Base-by-base conservation (phyloP, 2,888 invertebrate species). In the Colletes collaris region DNA sequence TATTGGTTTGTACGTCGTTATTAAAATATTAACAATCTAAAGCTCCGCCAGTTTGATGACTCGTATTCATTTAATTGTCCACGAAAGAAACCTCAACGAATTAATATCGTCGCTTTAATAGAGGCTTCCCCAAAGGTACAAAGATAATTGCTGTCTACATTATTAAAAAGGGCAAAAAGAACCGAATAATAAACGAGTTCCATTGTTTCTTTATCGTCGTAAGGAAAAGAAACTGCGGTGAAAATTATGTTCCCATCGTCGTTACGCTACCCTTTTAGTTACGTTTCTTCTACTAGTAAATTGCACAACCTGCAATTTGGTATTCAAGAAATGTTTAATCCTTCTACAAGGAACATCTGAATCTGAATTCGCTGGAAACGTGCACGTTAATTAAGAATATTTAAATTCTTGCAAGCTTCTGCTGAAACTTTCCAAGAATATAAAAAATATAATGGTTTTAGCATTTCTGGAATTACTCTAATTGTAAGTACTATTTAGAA, bases 121-220 rank as follows among this genome's bases (percentile, higher is more conserved):
- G 56, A 11, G 40, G 56, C 70, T 66, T 63, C 66, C 46, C 8
- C 40, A 13, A 6, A 8, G 62, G 44, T 27, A 66, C 56, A 6
- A 19, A n/a, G 71, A 55, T 66, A 70, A 77, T 78, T 66, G 56
- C 56, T 55, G 11, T 19, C 46, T 78, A 44, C 65, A 62, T 79
- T 79, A 79, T 70, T 66, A 66, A 62, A 68, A 62, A 49, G 46
- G 19, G 13, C 10, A 63, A 50, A 49, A 27, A n/a, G 27, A 55
- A 16, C 65, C 66, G 56, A 70, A 70, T 78, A 77, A 78, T 71
- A 71, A 53, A 66, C 62, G 71, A 66, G 53, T 62, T 27, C 56
- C 66, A 67, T 79, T 78, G 66, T 78, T 62, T 13, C 78, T 56
- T 67, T 44, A 56, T n/a, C 56, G 27, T 56, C 53, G 19, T n/a